phyloP scores from a whole-genome alignment of 2,113 vertebrate genomes.

The Psittacara wagleri region DNA sequence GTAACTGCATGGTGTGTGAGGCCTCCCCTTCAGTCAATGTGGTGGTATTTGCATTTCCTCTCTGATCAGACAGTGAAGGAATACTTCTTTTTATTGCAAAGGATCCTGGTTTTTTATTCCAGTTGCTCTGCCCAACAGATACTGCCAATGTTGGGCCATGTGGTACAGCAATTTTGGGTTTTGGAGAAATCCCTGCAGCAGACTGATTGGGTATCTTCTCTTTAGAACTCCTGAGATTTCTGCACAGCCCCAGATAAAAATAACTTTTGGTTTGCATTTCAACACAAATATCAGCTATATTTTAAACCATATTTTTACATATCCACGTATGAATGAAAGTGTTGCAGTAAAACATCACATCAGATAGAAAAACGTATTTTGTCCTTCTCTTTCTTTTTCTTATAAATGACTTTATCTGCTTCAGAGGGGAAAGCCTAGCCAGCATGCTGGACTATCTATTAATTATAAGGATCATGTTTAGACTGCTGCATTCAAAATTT shows the following conservation, averaged over 20 bases:
- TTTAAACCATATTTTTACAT: not conserved
- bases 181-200: not conserved
- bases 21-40: not conserved
- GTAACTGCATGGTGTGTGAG: not conserved
- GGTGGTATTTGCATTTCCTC: not conserved
- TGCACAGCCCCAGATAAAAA: not conserved
- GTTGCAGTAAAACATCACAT: not conserved
- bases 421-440: conserved; percentile 7
- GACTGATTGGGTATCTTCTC: not conserved
- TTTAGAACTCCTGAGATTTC: not conserved
- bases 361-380: not conserved
- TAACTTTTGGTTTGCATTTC: not conserved
- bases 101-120: not conserved
- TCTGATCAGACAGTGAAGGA: not conserved
- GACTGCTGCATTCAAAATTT: not conserved
- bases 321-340: not conserved
- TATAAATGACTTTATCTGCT: conserved; percentile 6
- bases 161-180: not conserved
- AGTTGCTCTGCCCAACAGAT: not conserved
- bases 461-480: conserved; percentile 27
- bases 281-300: not conserved
- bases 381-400: not conserved
- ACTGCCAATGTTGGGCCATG: not conserved
- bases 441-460: conserved; percentile 1
- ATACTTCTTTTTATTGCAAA: not conserved